Evolutionary conservation across 2,888 invertebrate species (phyloP), one percentile per base, ranked within the genome.

Genomic region (Mesoligia furuncula): DNA sequence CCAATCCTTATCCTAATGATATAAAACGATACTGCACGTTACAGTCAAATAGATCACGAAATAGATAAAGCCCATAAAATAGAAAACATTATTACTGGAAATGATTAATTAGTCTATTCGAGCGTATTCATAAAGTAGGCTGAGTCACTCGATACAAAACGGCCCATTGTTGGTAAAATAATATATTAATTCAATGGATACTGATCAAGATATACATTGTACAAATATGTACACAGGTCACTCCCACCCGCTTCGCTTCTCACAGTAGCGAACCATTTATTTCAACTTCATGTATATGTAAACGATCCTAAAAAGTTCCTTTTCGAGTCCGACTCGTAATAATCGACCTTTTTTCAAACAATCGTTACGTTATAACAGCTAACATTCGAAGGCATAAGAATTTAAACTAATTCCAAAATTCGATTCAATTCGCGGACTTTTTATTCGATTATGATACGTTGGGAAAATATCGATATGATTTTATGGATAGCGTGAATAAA

Each of bases 31-130:
- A 73, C 65, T 80, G 80, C 72, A 84, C 84, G 80, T 57, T 76
- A 57, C n/a, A 72, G 66, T 71, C 70, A 76, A 82, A 85, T 85
- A 82, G 75, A 75, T 85, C 79, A 85, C 65, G 64, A 62, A 73
- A n/a, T 45, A 65, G 71, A 79, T 81, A 85, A 76, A 57, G 79
- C 75, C 61, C 75, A 74, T 84, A 84, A 85, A 84, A 79, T 85
- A 68, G 79, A 85, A 82, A 82, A 79, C 83, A 79, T 85, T 85
- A 85, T 84, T 82, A 74, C 75, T 75, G 36, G 54, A 82, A 85
- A 84, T 85, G 84, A 84, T 84, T 82, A 85, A 85, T 84, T 84
- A 79, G 75, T 71, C 71, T 74, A 85, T 85, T 85, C 69, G 48
- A 75, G 61, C 70, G 67, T 82, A 82, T 85, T 75, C 83, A 79